Base-by-base conservation (phyloP, 2,888 invertebrate genomes). In the Drosophila pseudotakahashii region DNA sequence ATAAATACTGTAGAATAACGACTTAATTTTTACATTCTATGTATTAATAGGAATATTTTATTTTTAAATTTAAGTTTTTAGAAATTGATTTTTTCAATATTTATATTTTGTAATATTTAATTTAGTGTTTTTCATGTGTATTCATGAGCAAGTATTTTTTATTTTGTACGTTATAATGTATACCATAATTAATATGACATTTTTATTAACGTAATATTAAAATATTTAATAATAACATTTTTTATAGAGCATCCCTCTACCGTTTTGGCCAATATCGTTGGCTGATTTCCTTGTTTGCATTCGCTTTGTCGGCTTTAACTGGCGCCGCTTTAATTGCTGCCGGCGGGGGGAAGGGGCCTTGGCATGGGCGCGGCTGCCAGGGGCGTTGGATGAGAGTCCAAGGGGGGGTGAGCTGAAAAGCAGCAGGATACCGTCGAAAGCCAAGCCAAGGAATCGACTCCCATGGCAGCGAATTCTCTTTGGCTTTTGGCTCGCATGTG, bases 401-500 rank as follows among this genome's bases (percentile, higher is more conserved):
- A 1, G 11, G 16, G 45, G 45, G 48, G 32, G 45, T 42, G 36
- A n/a, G 16, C 30, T 30, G 30, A 30, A 30, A 36, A 63, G 48
- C 62, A 60, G 60, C 62, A 48, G 62, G 62, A 60, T 26, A 42
- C 42, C 60, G 45, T 19, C 60, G 34, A 34, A 59, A 60, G 62
- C 48, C 60, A 62, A 41, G 47, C 60, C 34, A 62, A 60, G 60
- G 48, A 60, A 48, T 48, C 34, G 60, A 42, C 26, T 63, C 23
- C 48, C 66, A 63, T 45, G 52, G 36, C 45, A 14, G 51, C 62
- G 23, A 45, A 9, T 64, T 63, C 64, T 1, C 57, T 44, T n/a
- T 64, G 34, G 11, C 36, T 47, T 51, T 47, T 47, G 52, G 57
- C 64, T 72, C 70, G 81, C 84, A 79, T 84, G 82, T 84, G 81